Base-by-base conservation (phyloP, 2,113 vertebrate species). In the Gulo gulo region DNA sequence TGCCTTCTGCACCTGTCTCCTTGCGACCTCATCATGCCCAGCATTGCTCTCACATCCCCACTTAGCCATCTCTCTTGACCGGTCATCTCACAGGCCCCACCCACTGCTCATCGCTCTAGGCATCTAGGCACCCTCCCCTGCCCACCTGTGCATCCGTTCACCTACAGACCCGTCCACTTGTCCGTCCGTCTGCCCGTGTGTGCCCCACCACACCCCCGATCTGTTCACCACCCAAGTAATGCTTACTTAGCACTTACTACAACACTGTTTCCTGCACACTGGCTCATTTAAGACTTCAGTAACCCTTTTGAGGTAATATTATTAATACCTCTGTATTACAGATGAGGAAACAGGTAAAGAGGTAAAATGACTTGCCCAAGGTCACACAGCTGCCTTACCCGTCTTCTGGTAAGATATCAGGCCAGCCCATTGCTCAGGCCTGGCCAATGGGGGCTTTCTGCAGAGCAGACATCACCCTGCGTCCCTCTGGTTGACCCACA, bases 391-490 rank as follows among this genome's bases (percentile, higher is more conserved):
- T 79, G 50, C 57, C 61, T 34, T 8, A 13, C 50, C 18, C 94
- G 21, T 57, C 34, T 93, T 76, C 55, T 80, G 1, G 47, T 42
- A 63, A 88, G 42, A 23, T 23, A 52, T 61, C 59, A 69, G 7
- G 67, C 63, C n/a, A 36, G 10, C 15, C 82, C 55, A 18, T n/a
- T 86, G 36, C 39, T 45, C 34, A 69, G 34, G 36, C 29, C 50
- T 63, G 55, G 50, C 50, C 55, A 86, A 3, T 24, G 18, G 36
- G n/a, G 45, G 9, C 45, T 71, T 82, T 91, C 26, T 61, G 24
- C 15, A 79, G 34, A 20, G 61, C 39, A 47, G 61, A 23, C 1
- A 0, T 0, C 65, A 4, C 45, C 18, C 23, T 20, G 0, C 5
- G 1, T 12, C 16, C 50, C 69, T 45, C n/a, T 9, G 59, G 21